These are phyloP conservation scores for Phaenicophaeus curvirostris DNA, from an alignment of 2,797 vertebrate species.

Conservation along the genomic window DNA sequence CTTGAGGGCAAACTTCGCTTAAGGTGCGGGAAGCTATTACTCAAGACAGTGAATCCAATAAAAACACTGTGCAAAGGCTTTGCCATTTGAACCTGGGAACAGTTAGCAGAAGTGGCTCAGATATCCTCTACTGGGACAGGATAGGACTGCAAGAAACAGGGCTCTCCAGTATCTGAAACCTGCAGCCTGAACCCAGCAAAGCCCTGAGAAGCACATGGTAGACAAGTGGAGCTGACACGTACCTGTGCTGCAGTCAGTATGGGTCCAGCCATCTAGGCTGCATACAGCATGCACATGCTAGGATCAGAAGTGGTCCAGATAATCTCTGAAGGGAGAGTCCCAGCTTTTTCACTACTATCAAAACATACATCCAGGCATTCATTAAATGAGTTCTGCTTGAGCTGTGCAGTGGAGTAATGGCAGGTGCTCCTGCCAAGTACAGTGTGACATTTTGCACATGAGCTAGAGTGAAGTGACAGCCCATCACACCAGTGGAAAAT, in stretches of 20 bases:
- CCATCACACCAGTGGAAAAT: background rate
- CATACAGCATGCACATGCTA: background rate
- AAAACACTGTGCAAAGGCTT: background rate
- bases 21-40: background rate
- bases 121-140: background rate
- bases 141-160: background rate
- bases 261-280: background rate
- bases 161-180: background rate
- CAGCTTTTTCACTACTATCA: background rate
- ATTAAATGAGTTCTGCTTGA: background rate
- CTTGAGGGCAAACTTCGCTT: background rate
- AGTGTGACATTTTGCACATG: background rate
- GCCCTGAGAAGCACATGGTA: background rate
- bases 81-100: background rate
- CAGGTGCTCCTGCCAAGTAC: background rate
- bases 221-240: background rate
- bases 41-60: background rate
- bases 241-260: background rate
- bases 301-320: background rate
- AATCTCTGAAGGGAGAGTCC: background rate
- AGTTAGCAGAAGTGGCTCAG: background rate
- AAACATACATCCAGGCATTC: fast-evolving
- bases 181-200: background rate
- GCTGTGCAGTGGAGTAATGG: too few species aligned
- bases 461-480: background rate